Conservation (phyloP, 2,888 invertebrate genomes). For the Drosophila birchii region DNA sequence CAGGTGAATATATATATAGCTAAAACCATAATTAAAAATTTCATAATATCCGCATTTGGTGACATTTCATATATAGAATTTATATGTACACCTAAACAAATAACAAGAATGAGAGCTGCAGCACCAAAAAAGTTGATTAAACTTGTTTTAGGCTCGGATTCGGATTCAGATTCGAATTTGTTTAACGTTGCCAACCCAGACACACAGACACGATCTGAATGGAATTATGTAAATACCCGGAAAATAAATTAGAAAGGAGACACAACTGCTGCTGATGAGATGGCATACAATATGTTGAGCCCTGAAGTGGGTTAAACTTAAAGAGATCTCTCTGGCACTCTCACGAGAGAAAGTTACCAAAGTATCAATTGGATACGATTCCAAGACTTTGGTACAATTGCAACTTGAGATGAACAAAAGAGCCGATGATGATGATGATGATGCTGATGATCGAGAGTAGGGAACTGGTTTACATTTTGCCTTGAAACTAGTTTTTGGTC, state of each 20-base stretch:
- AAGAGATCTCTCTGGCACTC: slow-evolving; percentile 44
- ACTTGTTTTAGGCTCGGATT: slow-evolving; percentile 54
- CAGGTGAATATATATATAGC: no score
- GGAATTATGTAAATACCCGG: slow-evolving; percentile 67
- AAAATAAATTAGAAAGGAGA: slow-evolving; percentile 70
- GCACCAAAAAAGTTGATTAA: slow-evolving; percentile 29
- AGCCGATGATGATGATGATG: slow-evolving; percentile 28
- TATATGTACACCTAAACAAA: slow-evolving; percentile 56
- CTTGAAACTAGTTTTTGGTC: slow-evolving; percentile 64
- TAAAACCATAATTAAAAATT: not conserved
- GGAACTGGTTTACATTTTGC: slow-evolving; percentile 63
- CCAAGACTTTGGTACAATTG: slow-evolving; percentile 61
- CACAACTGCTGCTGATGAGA: slow-evolving; percentile 47
- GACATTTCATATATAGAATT: slow-evolving; percentile 7
- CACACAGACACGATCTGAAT: slow-evolving; percentile 13
- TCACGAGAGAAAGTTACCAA: slow-evolving; percentile 62
- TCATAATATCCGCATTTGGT: slow-evolving; percentile 5
- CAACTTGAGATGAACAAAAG: slow-evolving; percentile 29
- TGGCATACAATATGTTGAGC: slow-evolving; percentile 36
- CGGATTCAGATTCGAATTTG: slow-evolving; percentile 13
- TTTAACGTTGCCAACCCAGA: slow-evolving; percentile 26
- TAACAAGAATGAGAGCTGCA: slow-evolving; percentile 8
- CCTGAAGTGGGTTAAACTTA: slow-evolving; percentile 61
- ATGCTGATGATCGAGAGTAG: slow-evolving; percentile 1
- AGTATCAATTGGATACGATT: slow-evolving; percentile 59